A percentile compares a stretch with the other conserved stretches of the same genome.
These are phyloP conservation scores for Palythoa grandiflora DNA, from an alignment of 92 coral and sea anemone genomes.

Conservation along the genomic window DNA sequence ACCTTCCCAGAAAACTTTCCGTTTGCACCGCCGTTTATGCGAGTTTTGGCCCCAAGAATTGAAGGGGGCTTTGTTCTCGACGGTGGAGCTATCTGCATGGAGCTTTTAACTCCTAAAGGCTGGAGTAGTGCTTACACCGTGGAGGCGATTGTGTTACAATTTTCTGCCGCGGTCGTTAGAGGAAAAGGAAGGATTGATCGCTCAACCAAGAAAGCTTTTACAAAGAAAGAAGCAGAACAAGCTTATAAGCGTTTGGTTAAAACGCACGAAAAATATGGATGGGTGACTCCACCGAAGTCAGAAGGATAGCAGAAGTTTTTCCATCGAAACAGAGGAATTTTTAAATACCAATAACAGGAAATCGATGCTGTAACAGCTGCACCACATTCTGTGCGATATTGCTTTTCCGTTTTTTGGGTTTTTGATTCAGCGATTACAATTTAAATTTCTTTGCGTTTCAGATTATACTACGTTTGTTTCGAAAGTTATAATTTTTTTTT, in stretches of 20 bases:
- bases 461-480: background rate
- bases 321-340: background rate
- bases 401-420: background rate
- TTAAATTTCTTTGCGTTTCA: background rate
- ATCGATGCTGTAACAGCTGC: slow-evolving; percentile 11
- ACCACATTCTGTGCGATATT: slow-evolving; percentile 6
- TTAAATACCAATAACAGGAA: background rate
- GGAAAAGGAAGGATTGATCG: slow-evolving; percentile 92
- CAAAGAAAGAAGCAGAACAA: slow-evolving; percentile 90
- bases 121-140: slow-evolving; percentile 95
- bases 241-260: slow-evolving; percentile 90
- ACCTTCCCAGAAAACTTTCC: slow-evolving; percentile 93
- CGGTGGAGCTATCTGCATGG: slow-evolving; percentile 95
- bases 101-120: slow-evolving; percentile 89
- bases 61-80: slow-evolving; percentile 93
- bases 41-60: slow-evolving; percentile 90
- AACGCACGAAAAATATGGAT: slow-evolving; percentile 94
- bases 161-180: slow-evolving; percentile 93
- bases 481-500: background rate
- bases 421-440: background rate
- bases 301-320: slow-evolving; percentile 64
- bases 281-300: slow-evolving; percentile 94
- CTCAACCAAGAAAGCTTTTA: slow-evolving; percentile 83
- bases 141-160: slow-evolving; percentile 86
- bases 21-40: slow-evolving; percentile 90